These are phyloP conservation scores for Leptinotarsa tumamoca DNA, from an alignment of 2,888 invertebrate genomes.

Conservation along the genomic window DNA sequence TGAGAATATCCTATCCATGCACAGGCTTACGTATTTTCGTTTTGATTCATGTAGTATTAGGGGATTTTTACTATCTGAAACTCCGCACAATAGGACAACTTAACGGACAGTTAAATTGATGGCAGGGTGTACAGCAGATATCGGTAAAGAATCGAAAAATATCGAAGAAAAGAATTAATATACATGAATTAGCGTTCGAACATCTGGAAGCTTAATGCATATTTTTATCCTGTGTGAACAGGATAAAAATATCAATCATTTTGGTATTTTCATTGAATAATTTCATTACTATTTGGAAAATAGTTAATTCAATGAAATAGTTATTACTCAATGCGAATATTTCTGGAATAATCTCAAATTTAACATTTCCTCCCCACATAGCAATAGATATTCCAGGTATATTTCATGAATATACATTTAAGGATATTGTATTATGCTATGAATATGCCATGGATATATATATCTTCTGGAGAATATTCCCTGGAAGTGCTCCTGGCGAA, in stretches of 20 bases:
- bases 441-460: too few relatives aligned
- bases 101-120: constrained; percentile 57
- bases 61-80: constrained; percentile 45
- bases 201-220: too few relatives aligned
- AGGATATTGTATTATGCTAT: too few relatives aligned
- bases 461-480: too few relatives aligned
- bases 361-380: too few relatives aligned
- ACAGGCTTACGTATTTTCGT: constrained; percentile 29
- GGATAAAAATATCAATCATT: too few relatives aligned
- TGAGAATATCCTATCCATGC: neutral
- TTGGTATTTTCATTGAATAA: neutral
- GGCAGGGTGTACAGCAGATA: constrained; percentile 44
- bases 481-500: too few relatives aligned
- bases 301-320: too few relatives aligned
- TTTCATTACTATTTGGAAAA: neutral
- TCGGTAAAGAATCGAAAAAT: neutral
- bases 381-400: too few relatives aligned
- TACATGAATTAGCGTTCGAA: neutral
- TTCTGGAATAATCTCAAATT: too few relatives aligned
- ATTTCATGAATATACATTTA: too few relatives aligned
- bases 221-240: neutral
- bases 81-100: constrained; percentile 48
- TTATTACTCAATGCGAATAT: too few relatives aligned
- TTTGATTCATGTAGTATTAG: constrained; percentile 45
- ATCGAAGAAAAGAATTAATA: neutral